These are phyloP conservation scores for Notoglanidium macrostoma DNA, from an alignment of 2,797 vertebrate genomes.

Conservation along the genomic window DNA sequence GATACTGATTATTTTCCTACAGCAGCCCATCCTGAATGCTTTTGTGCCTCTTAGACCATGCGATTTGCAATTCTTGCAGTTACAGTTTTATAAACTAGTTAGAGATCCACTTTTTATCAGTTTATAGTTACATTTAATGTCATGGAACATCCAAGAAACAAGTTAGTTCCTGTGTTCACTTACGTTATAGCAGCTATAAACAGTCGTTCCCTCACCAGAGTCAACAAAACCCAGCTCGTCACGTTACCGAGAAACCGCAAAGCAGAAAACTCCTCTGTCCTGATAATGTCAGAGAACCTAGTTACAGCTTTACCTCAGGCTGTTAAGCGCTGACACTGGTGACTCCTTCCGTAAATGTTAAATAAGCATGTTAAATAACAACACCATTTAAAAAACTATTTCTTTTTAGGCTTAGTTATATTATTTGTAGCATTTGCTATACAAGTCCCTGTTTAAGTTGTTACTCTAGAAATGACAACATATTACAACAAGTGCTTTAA, in stretches of 20 bases:
- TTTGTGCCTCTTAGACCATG: slow-evolving; percentile 66
- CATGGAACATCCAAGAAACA: not conserved
- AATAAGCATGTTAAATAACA: not conserved
- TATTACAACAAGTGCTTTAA: not conserved
- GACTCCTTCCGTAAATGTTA: not conserved
- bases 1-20: not conserved
- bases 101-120: not conserved
- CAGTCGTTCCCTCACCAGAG: not conserved
- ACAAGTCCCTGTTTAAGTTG: not conserved
- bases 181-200: not conserved
- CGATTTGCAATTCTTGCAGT: not conserved
- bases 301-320: not conserved
- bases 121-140: not conserved
- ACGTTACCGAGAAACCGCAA: not conserved
- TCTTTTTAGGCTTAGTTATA: not conserved
- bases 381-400: not conserved
- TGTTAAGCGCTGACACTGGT: not conserved
- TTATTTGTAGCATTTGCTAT: not conserved
- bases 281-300: not conserved
- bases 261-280: too few relatives aligned
- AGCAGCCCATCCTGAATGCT: not conserved
- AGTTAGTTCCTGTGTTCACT: not conserved
- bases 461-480: not conserved
- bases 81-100: not conserved
- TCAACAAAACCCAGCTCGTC: not conserved